Percentiles rank a stretch among this genome's conserved stretches.
phyloP scores from a whole-genome alignment of 2,888 invertebrate species.

The Plebejus argus region DNA sequence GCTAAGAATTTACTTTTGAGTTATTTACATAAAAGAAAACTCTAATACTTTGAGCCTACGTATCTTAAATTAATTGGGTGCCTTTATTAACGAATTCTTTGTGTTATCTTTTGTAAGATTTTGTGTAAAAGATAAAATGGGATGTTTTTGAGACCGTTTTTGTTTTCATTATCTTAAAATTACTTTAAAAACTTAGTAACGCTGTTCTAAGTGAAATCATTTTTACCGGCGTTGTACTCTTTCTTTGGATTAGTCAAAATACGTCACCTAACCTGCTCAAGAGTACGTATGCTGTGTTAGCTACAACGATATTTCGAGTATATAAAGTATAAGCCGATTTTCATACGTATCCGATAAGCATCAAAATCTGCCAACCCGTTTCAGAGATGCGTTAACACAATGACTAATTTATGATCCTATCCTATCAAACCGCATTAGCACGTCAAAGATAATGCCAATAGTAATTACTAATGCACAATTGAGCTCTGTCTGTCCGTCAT shows the following conservation, averaged over 20 bases:
- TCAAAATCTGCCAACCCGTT: not conserved
- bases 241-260: not conserved
- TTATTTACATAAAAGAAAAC: slow-evolving; percentile 8
- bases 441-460: slow-evolving; percentile 6
- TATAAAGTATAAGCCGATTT: too few relatives aligned
- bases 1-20: not conserved
- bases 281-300: not conserved
- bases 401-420: not conserved
- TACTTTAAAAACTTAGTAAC: not conserved
- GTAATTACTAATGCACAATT: slow-evolving; percentile 15
- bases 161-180: not conserved
- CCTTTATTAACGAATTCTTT: slow-evolving; percentile 4
- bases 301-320: too few relatives aligned
- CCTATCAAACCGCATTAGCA: not conserved
- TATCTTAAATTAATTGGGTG: slow-evolving; percentile 1
- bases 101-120: not conserved
- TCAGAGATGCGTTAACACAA: not conserved
- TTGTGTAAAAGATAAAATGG: not conserved
- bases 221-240: not conserved
- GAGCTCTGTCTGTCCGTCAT: slow-evolving; percentile 6
- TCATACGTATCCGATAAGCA: too few relatives aligned
- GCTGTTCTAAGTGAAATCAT: not conserved
- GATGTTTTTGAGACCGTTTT: not conserved
- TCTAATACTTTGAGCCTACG: not conserved
- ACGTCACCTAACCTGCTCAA: too few relatives aligned